phyloP scores from a whole-genome alignment of 2,797 vertebrate genomes.

The Miichthys miiuy region DNA sequence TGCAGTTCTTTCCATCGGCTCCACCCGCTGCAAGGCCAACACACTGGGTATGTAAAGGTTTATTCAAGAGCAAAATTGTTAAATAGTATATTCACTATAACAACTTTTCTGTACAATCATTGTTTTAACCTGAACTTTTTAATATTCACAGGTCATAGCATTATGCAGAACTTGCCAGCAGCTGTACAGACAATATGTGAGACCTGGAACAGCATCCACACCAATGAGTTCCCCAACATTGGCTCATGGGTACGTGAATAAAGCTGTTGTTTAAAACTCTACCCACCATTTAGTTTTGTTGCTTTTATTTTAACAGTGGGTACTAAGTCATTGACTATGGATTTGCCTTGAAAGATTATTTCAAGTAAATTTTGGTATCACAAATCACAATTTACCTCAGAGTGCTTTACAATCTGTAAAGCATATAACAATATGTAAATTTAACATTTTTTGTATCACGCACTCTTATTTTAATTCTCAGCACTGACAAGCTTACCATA shows the following conservation, averaged over 20 bases:
- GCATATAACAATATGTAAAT: not conserved
- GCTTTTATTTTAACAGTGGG: not conserved
- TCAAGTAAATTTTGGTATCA: not conserved
- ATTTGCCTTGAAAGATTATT: not conserved
- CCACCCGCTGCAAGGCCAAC: slow-evolving; percentile 95
- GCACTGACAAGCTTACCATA: not conserved
- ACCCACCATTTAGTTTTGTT: not conserved
- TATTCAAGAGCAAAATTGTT: not conserved
- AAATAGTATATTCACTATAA: not conserved
- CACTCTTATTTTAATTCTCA: too few relatives aligned
- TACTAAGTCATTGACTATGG: not conserved
- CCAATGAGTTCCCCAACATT: slow-evolving; percentile 98
- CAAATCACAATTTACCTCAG: too few relatives aligned
- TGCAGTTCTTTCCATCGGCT: slow-evolving; percentile 94
- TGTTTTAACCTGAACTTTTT: slow-evolving; percentile 22
- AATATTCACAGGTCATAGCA: slow-evolving; percentile 85
- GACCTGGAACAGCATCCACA: slow-evolving; percentile 95
- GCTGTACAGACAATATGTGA: slow-evolving; percentile 94
- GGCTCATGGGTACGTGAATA: slow-evolving; percentile 93
- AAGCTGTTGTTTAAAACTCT: not conserved
- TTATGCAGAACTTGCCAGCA: slow-evolving; percentile 95
- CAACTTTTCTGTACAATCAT: not conserved
- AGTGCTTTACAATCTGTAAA: too few relatives aligned
- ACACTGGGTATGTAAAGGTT: slow-evolving; percentile 86
- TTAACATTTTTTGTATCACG: not conserved